These are phyloP conservation scores for Lordiphosa andalusiaca DNA, from an alignment of 2,888 invertebrate genomes.

Conservation along the genomic window DNA sequence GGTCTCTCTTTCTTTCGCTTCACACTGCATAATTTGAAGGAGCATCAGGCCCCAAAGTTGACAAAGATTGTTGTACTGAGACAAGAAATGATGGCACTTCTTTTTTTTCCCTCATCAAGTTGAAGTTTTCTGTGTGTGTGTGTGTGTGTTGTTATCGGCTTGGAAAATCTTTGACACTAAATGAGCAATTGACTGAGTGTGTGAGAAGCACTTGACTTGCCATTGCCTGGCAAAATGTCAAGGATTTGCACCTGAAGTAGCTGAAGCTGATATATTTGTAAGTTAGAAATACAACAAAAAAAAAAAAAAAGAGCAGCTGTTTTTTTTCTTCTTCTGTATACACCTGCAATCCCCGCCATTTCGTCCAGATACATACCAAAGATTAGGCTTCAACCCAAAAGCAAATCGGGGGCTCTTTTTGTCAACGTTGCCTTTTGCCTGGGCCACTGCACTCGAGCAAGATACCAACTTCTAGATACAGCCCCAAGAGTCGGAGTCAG, in stretches of 20 bases:
- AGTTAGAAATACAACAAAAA: constrained; percentile 14
- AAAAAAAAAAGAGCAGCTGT: constrained; percentile 27
- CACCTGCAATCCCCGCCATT: constrained; percentile 24
- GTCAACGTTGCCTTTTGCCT: constrained; percentile 10
- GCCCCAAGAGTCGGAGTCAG: constrained; percentile 36
- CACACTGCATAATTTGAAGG: constrained; percentile 75
- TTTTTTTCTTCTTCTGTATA: neutral
- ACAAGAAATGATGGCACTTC: constrained; percentile 70
- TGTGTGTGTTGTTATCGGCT: constrained; percentile 39
- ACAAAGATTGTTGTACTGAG: constrained; percentile 74
- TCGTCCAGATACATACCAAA: constrained; percentile 10
- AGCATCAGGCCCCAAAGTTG: constrained; percentile 49
- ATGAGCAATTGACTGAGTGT: constrained; percentile 74
- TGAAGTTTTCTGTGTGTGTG: constrained; percentile 33
- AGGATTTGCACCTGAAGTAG: constrained; percentile 55
- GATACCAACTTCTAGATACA: constrained; percentile 72
- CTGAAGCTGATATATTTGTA: constrained; percentile 11
- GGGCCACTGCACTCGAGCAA: constrained; percentile 47
- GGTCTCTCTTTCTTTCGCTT: constrained; percentile 42
- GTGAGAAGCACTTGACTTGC: constrained; percentile 38
- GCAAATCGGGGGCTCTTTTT: constrained; percentile 47
- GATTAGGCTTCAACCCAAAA: constrained; percentile 18
- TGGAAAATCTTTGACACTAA: constrained; percentile 75
- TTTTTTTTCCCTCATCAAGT: constrained; percentile 21
- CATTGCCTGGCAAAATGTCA: constrained; percentile 38